Evolutionary conservation across 2,888 invertebrate species (phyloP).

Genomic region (Holacanthella duospinosa): DNA sequence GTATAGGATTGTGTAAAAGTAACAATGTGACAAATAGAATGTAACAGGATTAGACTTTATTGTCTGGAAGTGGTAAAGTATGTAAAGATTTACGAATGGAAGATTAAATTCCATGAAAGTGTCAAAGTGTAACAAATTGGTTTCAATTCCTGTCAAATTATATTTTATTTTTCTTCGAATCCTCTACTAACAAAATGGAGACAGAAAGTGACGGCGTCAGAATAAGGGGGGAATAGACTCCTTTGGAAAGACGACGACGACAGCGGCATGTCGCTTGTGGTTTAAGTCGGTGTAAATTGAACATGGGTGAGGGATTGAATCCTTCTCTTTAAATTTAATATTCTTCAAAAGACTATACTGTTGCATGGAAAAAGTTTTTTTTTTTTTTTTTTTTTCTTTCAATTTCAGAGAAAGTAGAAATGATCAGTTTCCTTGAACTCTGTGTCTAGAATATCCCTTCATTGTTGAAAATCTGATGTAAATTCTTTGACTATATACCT

Average conservation of each 20-base stretch:
- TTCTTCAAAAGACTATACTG: neutral
- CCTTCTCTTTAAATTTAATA: neutral
- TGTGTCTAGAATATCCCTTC: too few species aligned
- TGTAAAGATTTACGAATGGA: neutral
- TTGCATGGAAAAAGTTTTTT: neutral
- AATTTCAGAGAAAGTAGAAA: too few species aligned
- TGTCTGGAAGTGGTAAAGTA: too few species aligned
- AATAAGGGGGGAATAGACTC: neutral
- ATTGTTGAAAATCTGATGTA: too few species aligned
- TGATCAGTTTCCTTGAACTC: too few species aligned
- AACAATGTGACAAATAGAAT: too few species aligned
- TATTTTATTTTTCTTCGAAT: neutral
- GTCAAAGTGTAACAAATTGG: constrained; percentile 6
- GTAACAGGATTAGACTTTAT: too few species aligned
- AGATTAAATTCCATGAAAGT: neutral
- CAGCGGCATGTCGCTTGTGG: too few species aligned
- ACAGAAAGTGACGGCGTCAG: neutral
- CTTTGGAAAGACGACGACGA: too few species aligned
- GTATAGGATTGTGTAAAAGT: too few species aligned
- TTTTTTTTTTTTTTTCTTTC: neutral
- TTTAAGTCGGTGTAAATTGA: neutral
- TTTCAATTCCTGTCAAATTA: constrained; percentile 2
- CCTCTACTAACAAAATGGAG: neutral
- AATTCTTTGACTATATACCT: too few species aligned
- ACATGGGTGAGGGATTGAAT: neutral